Evolutionary conservation across 2,113 vertebrate species (phyloP), one percentile per base, ranked within the genome.

Genomic region (Struthio camelus): DNA sequence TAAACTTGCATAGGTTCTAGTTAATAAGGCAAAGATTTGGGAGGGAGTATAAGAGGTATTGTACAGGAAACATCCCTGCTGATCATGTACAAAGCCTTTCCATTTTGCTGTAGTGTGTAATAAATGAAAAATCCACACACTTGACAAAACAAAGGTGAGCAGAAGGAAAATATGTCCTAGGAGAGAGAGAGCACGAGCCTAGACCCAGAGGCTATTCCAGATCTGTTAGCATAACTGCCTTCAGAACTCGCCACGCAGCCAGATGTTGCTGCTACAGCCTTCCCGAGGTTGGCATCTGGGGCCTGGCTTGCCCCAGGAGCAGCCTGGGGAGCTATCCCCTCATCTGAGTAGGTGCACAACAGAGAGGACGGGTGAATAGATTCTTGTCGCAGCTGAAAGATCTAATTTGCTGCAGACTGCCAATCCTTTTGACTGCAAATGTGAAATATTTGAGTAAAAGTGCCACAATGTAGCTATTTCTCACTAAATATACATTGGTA

Each of bases 221-320:
- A 95, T 94, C 91, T 87, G 73, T 96, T 92, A 85, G 83, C 82
- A 93, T 85, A 94, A 97, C 84, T 96, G 96, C 93, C 94, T 95
- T 88, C 94, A 87, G 95, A 94, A 79, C 87, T 96, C 7, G 9
- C 97, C 70, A 73, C 54, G 22, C 84, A 94, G 96, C 97, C 98
- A 98, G 98, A 98, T 98, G 98, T 98, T 98, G 93, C 90, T 89
- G 80, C 90, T 78, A 87, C 87, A 97, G 87, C 92, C 87, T 97
- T 98, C 96, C 96, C 96, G 96, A 84, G 84, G 67, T 96, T 96
- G 97, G 96, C 98, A 98, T 98, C 98, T 98, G 97, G 95, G 97
- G 85, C 89, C 95, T 97, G 96, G 96, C 93, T 85, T 70, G 87
- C 96, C 89, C 56, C 17, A 2, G 87, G 97, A 93, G 65, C 0